Evolutionary conservation across 2,797 vertebrate species (phyloP).

Genomic region (Melanitta fusca): DNA sequence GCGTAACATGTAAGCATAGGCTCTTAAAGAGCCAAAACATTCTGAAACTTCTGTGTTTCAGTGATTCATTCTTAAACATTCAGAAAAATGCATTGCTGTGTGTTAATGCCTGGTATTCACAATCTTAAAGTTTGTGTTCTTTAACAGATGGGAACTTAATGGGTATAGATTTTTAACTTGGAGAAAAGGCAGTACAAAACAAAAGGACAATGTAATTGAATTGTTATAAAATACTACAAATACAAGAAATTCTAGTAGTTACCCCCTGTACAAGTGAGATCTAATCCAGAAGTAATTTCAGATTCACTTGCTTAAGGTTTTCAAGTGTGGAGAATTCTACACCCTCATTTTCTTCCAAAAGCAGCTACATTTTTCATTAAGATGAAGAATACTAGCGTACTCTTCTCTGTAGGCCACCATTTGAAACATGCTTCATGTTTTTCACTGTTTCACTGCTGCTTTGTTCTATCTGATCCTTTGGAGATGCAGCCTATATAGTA

Average conservation of each 20-base stretch:
- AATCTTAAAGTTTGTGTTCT: background rate
- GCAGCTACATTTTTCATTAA: background rate
- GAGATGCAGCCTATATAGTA: background rate
- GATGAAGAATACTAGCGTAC: background rate
- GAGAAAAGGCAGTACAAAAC: background rate
- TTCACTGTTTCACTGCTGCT: background rate
- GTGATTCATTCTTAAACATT: background rate
- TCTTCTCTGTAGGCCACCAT: background rate
- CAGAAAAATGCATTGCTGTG: background rate
- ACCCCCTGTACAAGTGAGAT: background rate
- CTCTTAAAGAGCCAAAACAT: background rate
- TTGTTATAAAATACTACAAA: background rate
- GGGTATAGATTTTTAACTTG: background rate
- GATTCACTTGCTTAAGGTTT: background rate
- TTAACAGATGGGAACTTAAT: background rate
- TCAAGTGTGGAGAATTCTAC: background rate
- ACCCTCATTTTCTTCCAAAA: background rate
- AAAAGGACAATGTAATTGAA: background rate
- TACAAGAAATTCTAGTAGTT: background rate
- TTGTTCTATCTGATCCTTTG: background rate
- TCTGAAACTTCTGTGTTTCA: background rate
- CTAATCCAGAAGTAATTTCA: background rate
- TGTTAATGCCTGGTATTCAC: background rate
- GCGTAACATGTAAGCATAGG: background rate
- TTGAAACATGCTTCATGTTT: background rate